Base-by-base conservation (phyloP, 2,797 vertebrate genomes). In the Propithecus perrieri region DNA sequence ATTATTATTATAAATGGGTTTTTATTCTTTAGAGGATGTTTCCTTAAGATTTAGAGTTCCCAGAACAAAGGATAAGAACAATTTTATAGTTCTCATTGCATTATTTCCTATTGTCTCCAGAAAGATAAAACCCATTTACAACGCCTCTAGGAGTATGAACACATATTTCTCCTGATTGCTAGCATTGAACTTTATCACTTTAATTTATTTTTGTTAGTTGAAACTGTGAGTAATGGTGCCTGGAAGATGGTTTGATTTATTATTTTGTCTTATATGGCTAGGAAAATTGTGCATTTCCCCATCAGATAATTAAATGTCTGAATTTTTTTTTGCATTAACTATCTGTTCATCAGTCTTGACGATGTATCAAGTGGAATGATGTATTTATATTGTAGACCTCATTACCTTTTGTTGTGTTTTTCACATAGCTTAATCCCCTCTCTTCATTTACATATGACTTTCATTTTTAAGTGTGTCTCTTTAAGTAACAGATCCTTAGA, bases 131-230 rank as follows among this genome's bases (percentile, higher is more conserved):
- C 22, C 14, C 24, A 28, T 33, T 78, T 65, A 46, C 3, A 76
- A 74, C 59, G 41, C 78, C 78, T n/a, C 43, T 91, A 43, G 72
- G 61, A 63, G 78, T 35, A 89, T 8, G 67, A 71, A 67, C 28
- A 57, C 1, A 12, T 48, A 69, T 93, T 91, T 94, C 80, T 93
- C 65, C 63, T 69, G 43, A 61, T 78, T 38, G 15, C 50, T 35
- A 41, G 33, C 55, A 28, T 12, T 41, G 83, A 24, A 26, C 69
- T 85, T 88, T 79, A 55, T 75, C n/a, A 48, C 38, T 78, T 88
- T 76, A 79, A 83, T 81, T 91, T 87, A 55, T 72, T 94, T 96
- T 79, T 38, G 26, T 86, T 84, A 84, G 28, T 79, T 61, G 18
- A 48, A 94, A 71, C 50, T 7, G 8, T 94, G 88, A 95, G 46